Evolutionary conservation across 2,113 vertebrate genomes (phyloP), one percentile per base, ranked within the genome.

Genomic region (Bufo gargarizans): DNA sequence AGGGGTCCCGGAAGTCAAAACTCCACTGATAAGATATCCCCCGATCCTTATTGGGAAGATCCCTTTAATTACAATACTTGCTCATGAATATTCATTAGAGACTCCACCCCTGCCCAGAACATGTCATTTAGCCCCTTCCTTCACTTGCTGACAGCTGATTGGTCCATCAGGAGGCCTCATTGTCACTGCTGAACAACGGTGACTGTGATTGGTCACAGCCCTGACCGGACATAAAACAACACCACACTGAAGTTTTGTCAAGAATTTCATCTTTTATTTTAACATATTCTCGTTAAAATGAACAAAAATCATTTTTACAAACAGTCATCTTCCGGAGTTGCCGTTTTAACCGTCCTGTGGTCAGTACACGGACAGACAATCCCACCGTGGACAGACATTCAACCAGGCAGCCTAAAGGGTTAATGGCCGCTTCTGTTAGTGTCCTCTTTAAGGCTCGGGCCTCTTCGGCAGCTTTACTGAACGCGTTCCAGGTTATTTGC

Each of bases 241-340:
- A 11, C 7, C 8, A 9, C 12, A 45, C 7, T 6, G 69, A 72
- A 72, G 4, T 13, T 72, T 43, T 76, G 45, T 76, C 45, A 76
- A 14, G 7, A 76, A 50, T 76, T 33, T 50, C 50, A 45, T 22
- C 19, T 55, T 84, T 84, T 49, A 69, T 84, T 71, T 55, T 50
- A 69, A 14, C 12, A 71, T 12, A 55, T 69, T 71, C 6, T 55
- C 43, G 6, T 16, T 50, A 17, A 69, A 49, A 55, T 71, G n/a
- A 17, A 65, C 61, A 71, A 71, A 81, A 81, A 61, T 47, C 33
- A 61, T 61, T 81, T 59, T 80, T 61, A 81, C 17, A 61, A 63
- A 61, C 3, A 13, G 4, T 81, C 22, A 81, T 61, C 47, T 81
- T 45, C 33, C 9, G 20, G 7, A 69, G 47, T 61, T 67, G 78